Evolutionary conservation across 2,888 invertebrate species (phyloP).

Genomic region (Epinotia demarniana): DNA sequence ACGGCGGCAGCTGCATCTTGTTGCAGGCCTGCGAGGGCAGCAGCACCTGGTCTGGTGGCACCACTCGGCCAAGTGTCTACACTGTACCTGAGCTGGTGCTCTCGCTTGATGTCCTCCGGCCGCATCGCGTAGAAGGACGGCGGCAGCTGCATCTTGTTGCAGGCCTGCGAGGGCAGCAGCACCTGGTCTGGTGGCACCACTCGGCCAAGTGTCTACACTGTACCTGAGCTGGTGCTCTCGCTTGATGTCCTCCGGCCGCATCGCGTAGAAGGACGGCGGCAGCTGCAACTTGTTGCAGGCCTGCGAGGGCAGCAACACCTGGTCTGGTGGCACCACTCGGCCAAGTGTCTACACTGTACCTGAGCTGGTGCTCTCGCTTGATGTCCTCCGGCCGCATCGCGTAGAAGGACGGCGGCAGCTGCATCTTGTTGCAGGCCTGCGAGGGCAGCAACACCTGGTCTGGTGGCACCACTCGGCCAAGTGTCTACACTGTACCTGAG

Average conservation of each 20-base stretch:
- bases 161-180: background rate
- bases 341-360: conserved; percentile 66
- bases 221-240: conserved; percentile 91
- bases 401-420: conserved; percentile 94
- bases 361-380: conserved; percentile 91
- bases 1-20: conserved; percentile 88
- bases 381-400: conserved; percentile 92
- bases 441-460: background rate
- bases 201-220: background rate
- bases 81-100: conserved; percentile 88
- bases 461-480: no score
- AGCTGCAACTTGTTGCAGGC: conserved; percentile 80
- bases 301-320: conserved; percentile 73
- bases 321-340: no score
- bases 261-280: conserved; percentile 93
- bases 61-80: no score
- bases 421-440: conserved; percentile 68
- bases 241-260: conserved; percentile 93
- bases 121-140: conserved; percentile 93
- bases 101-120: conserved; percentile 93
- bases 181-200: no score
- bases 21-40: conserved; percentile 39
- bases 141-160: conserved; percentile 87
- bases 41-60: conserved; percentile 72
- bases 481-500: conserved; percentile 77